Percentiles rank a stretch among this genome's conserved stretches.
Evolutionary conservation across 1,140 invertebrate species (phyloP).

Genomic region (Drosophila arawakana): DNA sequence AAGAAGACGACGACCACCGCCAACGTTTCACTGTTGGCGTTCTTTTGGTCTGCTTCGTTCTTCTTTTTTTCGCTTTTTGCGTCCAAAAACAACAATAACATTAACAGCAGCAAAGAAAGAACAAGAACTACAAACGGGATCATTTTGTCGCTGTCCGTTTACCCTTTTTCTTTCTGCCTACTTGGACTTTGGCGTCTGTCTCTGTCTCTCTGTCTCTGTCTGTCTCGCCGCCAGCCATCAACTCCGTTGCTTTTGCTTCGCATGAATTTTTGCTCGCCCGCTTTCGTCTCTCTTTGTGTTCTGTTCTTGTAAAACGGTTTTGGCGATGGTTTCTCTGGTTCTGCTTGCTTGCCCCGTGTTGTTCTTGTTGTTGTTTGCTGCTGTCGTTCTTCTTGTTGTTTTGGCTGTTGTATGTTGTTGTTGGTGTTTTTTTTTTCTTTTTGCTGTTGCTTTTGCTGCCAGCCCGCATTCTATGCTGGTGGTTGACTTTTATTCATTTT

Average conservation of each 20-base stretch:
- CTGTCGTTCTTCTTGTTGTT: conserved; percentile 30
- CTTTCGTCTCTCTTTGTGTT: conserved; percentile 41
- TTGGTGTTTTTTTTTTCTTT: not conserved
- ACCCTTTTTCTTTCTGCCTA: conserved; percentile 34
- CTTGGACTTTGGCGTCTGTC: conserved; percentile 39
- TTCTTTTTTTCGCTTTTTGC: conserved; percentile 41
- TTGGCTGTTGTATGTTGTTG: conserved; percentile 46
- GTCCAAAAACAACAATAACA: conserved; percentile 34
- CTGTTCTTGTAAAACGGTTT: conserved; percentile 37
- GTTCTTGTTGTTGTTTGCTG: conserved; percentile 36
- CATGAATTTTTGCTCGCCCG: conserved; percentile 30
- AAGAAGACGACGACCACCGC: conserved; percentile 35
- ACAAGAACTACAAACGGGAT: conserved; percentile 63
- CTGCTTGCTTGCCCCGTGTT: conserved; percentile 33
- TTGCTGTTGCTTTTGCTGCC: conserved; percentile 52
- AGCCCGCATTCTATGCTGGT: conserved; percentile 81
- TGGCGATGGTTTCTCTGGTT: conserved; percentile 32
- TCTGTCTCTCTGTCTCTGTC: conserved; percentile 14
- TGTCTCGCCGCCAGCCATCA: conserved; percentile 7
- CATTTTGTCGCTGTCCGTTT: conserved; percentile 46
- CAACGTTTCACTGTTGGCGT: conserved; percentile 46
- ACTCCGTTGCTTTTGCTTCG: conserved; percentile 22
- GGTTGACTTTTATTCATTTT: conserved; percentile 76
- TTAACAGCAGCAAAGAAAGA: conserved; percentile 34
- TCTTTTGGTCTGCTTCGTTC: conserved; percentile 8